Evolutionary conservation across 2,888 invertebrate species (phyloP), one percentile per base, ranked within the genome.

Genomic region (Coronaproctus castanopsis): DNA sequence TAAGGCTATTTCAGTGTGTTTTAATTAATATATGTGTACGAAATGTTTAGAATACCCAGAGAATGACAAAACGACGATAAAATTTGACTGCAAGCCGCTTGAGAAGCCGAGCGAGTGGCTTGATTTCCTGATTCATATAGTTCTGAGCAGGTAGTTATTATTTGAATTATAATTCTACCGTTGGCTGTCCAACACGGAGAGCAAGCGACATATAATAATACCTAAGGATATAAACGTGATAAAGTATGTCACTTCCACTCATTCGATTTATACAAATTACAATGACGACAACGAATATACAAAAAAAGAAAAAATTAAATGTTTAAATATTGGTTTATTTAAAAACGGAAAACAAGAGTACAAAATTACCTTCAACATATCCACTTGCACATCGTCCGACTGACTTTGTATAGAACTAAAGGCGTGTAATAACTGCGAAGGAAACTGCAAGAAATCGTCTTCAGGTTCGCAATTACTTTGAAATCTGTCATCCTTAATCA

Each of bases 401-500:
- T 88, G 81, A 64, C 82, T 78, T 67, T 83, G 78, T 68, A 87
- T 82, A 0, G 84, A 83, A 21, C 85, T 81, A 58, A 93, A 87
- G 1, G 91, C 83, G 64, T 86, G 82, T 49, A 95, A 76, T 60
- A 95, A 77, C 72, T 95, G 95, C 1, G 90, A 86, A 3, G 93
- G 91, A 69, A 93, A 76, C 91, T 92, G 92, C 54, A 88, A 76
- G 1, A 89, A 89, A 73, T 92, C 91, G 70, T 89, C 87, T 73
- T 92, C 91, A 1, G 87, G 87, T 70, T 92, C 92, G 64, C 86
- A 80, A 22, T 87, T 87, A 20, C 89, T 82, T 70, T 91, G 90
- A 70, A 93, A 92, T 60, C 91, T 78, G 70, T 91, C 90, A 73
- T 95, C 93, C 64, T 88, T 81, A 23, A 93, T 79, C 67, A 93